Conservation (phyloP, 2,888 invertebrate genomes). For the Diplolepis rosae region DNA sequence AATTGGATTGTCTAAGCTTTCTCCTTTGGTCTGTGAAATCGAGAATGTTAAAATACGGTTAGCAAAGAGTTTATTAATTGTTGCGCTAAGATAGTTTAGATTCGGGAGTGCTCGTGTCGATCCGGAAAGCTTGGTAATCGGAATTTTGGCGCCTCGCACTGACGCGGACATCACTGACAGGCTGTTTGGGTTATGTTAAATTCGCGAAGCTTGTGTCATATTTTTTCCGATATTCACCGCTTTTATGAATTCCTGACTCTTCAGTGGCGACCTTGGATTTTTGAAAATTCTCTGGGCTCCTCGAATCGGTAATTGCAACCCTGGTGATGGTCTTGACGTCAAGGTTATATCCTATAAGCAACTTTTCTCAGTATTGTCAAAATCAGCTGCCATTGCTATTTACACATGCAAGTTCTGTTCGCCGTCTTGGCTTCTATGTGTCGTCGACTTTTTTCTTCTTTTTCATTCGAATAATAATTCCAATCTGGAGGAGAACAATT, state of each 20-base stretch:
- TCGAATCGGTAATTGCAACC: background rate
- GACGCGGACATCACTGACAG: conserved; percentile 20
- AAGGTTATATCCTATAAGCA: conserved; percentile 37
- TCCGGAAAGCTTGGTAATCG: background rate
- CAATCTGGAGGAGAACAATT: background rate
- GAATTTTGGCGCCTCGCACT: conserved; percentile 24
- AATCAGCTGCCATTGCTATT: conserved; percentile 72
- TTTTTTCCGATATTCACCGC: background rate
- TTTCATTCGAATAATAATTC: background rate
- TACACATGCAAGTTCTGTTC: conserved; percentile 3
- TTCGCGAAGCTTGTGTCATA: background rate
- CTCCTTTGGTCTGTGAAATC: conserved; percentile 5
- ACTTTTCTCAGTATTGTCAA: conserved; percentile 48
- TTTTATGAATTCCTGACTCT: background rate
- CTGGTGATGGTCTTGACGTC: conserved; percentile 22
- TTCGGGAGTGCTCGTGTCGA: conserved; percentile 4
- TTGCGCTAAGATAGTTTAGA: background rate
- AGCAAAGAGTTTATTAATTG: background rate
- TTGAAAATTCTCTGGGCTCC: background rate
- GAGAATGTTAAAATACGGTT: conserved; percentile 2
- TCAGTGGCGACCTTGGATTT: background rate
- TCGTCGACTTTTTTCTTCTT: background rate
- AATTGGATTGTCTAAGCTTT: conserved; percentile 8
- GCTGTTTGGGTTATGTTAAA: conserved; percentile 18
- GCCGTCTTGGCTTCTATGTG: background rate